These are phyloP conservation scores for Pristionchus mayeri DNA, from an alignment of 2,888 invertebrate genomes.

Conservation along the genomic window DNA sequence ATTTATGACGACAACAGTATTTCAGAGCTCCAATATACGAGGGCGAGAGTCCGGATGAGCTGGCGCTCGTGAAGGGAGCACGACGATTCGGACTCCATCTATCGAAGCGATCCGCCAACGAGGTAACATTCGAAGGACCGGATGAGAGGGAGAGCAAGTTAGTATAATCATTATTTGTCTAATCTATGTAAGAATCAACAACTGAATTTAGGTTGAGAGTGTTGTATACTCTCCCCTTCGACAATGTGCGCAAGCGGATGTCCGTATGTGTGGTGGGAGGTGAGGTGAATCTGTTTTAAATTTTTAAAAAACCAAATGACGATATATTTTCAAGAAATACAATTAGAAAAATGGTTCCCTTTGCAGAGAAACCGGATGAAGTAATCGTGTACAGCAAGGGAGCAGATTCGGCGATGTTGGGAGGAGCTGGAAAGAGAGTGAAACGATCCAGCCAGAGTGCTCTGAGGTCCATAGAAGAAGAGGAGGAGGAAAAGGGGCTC, in stretches of 20 bases:
- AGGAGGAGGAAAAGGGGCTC: background rate
- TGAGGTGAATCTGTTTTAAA: no score
- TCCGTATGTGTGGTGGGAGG: conserved; percentile 88
- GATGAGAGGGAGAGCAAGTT: background rate
- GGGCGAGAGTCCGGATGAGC: conserved; percentile 96
- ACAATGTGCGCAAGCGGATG: conserved; percentile 94
- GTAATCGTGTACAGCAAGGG: conserved; percentile 68
- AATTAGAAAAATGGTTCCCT: no score
- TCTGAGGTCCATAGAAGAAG: background rate
- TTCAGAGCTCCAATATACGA: conserved; percentile 84
- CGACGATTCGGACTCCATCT: conserved; percentile 19
- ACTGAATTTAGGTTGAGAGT: conserved; percentile 74
- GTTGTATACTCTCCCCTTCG: conserved; percentile 87
- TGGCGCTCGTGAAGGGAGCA: conserved; percentile 87
- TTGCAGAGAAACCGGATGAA: no score
- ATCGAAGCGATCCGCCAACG: background rate
- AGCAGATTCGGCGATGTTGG: conserved; percentile 81
- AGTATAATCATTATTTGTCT: no score
- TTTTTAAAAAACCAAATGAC: no score
- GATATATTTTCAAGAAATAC: no score
- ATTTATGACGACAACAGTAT: no score
- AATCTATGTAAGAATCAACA: no score
- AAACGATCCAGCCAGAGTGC: conserved; percentile 8
- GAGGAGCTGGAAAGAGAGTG: background rate
- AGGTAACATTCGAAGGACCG: background rate